These are phyloP conservation scores for Allochrocebus solatus DNA, from an alignment of 2,797 vertebrate genomes.

Conservation along the genomic window DNA sequence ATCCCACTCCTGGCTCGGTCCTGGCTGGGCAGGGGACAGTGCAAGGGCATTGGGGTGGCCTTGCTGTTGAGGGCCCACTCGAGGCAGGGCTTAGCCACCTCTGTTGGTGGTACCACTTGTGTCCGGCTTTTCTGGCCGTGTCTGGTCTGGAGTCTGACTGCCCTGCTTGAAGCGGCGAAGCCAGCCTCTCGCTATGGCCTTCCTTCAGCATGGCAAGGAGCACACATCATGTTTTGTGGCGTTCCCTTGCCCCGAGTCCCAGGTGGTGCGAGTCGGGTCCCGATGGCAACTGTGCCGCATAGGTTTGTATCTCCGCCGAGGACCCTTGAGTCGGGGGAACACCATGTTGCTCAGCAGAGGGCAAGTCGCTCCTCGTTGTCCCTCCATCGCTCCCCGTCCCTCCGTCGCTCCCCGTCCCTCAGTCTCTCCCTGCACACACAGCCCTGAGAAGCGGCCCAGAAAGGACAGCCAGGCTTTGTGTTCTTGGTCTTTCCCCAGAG, in stretches of 20 bases:
- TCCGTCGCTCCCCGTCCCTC: fast-evolving
- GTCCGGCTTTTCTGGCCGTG: fast-evolving
- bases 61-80: too few species aligned
- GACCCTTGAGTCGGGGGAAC: background rate
- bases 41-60: background rate
- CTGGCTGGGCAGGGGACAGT: background rate
- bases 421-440: fast-evolving
- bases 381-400: too few species aligned
- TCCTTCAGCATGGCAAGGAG: background rate
- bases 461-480: background rate
- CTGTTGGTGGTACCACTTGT: background rate
- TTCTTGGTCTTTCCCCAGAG: background rate
- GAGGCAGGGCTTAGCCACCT: background rate
- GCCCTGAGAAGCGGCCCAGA: background rate
- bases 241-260: too few species aligned
- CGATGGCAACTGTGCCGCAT: background rate
- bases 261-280: fast-evolving
- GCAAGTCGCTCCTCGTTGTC: fast-evolving
- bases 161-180: background rate
- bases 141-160: background rate
- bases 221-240: background rate
- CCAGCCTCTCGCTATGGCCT: fast-evolving
- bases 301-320: background rate
- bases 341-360: fast-evolving
- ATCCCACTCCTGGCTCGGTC: background rate